A percentile compares a stretch with the other conserved stretches of the same genome.
Conservation (phyloP, 2,888 invertebrate genomes). For the Taphrorychus bicolor region DNA sequence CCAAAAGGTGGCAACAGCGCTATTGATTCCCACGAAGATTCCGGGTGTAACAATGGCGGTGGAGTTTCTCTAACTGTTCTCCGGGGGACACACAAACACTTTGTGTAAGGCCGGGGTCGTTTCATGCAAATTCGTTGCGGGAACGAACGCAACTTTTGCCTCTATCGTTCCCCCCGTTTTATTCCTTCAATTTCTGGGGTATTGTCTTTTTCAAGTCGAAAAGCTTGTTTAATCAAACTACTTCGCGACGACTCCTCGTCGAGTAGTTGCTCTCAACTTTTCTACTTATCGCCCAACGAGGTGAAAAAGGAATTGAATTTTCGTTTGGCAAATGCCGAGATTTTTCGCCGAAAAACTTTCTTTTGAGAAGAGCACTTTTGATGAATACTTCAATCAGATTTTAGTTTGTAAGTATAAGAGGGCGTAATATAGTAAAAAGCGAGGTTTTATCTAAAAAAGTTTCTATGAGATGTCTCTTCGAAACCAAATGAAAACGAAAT, state of each 20-base stretch:
- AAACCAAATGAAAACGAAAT: too few species aligned
- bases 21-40: conserved; percentile 32
- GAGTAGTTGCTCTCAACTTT: conserved; percentile 32
- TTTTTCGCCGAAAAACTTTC: not conserved
- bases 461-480: too few species aligned
- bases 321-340: not conserved
- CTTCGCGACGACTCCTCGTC: conserved; percentile 20
- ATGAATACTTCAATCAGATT: too few species aligned
- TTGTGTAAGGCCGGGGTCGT: conserved; percentile 23
- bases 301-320: conserved; percentile 9
- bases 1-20: conserved; percentile 39
- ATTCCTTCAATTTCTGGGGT: conserved; percentile 35
- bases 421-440: too few species aligned
- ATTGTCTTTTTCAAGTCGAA: conserved; percentile 37
- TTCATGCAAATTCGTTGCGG: conserved; percentile 26
- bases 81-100: conserved; percentile 39
- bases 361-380: not conserved
- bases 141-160: conserved; percentile 21
- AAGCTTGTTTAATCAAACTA: conserved; percentile 38
- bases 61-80: conserved; percentile 36
- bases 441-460: too few species aligned
- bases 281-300: conserved; percentile 22
- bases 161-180: conserved; percentile 28
- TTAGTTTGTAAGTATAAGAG: too few species aligned
- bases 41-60: conserved; percentile 24